Base-by-base conservation (phyloP, 2,113 vertebrate genomes). In the Oncorhynchus mykiss region DNA sequence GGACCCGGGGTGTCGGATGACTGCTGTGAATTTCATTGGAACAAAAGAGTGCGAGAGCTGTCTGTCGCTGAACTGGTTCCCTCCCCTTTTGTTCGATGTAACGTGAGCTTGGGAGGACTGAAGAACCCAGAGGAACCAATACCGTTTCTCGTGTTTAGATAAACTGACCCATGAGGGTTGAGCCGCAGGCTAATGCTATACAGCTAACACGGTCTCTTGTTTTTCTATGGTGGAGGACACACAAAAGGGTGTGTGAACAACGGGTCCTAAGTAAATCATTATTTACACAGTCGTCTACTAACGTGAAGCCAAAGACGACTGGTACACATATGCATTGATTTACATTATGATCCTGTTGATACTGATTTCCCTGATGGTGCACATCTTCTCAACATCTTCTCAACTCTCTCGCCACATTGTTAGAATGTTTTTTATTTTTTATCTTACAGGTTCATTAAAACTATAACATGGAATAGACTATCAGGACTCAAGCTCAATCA, bases 1-100 rank as follows among this genome's bases (percentile, higher is more conserved):
- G 39, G 39, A 22, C 83, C 83, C 39, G 9, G 39, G 16, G 27
- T 85, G 66, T 86, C 88, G 78, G 71, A 34, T 75, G 54, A 25
- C 69, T 3, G 27, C 48, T 12, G 24, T 31, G 70, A 59, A 71
- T 72, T 74, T 75, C 72, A 77, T 74, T 77, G 71, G 75, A 62
- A 76, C 60, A 48, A 51, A 65, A 74, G 72, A 67, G 60, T 67
- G 39, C 67, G 68, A 71, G 59, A 71, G 71, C 72, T 72, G 71
- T 70, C 60, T 65, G 75, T 70, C 66, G 67, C 68, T 66, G 39
- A 72, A 78, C 71, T 72, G 70, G 54, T 71, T 77, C 31, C 49
- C 68, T 77, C 54, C 71, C 71, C 54, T 77, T 69, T 77, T 79
- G 71, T 79, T 70, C 73, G 0, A 2, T 12, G 68, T 70, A 70